These are phyloP conservation scores for Copidosoma floridanum DNA, from an alignment of 1,140 invertebrate species.

Conservation along the genomic window DNA sequence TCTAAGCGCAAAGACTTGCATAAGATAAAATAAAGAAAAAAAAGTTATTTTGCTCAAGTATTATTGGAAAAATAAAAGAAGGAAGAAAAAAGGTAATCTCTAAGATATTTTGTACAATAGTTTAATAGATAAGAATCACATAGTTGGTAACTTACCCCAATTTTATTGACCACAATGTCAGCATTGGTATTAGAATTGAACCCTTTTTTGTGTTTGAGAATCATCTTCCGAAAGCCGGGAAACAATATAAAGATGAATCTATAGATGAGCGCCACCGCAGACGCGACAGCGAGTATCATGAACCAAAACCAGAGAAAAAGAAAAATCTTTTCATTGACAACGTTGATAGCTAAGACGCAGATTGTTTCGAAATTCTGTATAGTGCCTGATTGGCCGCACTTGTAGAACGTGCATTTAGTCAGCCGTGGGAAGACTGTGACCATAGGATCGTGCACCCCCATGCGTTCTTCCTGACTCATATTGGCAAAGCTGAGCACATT, in stretches of 20 bases:
- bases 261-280: slow-evolving; percentile 76
- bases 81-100: too few relatives aligned
- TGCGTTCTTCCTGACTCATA: slow-evolving; percentile 76
- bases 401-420: slow-evolving; percentile 91
- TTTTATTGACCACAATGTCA: too few relatives aligned
- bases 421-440: slow-evolving; percentile 80
- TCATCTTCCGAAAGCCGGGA: slow-evolving; percentile 76
- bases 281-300: slow-evolving; percentile 75
- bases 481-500: slow-evolving; percentile 80
- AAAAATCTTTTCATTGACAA: slow-evolving; percentile 92
- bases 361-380: slow-evolving; percentile 81
- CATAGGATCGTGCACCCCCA: slow-evolving; percentile 67
- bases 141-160: too few relatives aligned
- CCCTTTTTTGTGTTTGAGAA: too few relatives aligned
- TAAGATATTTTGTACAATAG: too few relatives aligned
- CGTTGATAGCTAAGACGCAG: slow-evolving; percentile 85
- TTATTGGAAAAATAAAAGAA: too few relatives aligned
- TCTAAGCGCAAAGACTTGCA: too few relatives aligned
- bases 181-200: too few relatives aligned
- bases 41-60: too few relatives aligned
- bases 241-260: slow-evolving; percentile 75
- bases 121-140: too few relatives aligned
- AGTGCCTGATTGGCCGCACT: slow-evolving; percentile 82
- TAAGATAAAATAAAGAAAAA: too few relatives aligned
- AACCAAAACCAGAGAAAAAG: slow-evolving; percentile 92